Evolutionary conservation across 2,797 vertebrate species (phyloP), one percentile per base, ranked within the genome.

Genomic region (Cossypha caffra): DNA sequence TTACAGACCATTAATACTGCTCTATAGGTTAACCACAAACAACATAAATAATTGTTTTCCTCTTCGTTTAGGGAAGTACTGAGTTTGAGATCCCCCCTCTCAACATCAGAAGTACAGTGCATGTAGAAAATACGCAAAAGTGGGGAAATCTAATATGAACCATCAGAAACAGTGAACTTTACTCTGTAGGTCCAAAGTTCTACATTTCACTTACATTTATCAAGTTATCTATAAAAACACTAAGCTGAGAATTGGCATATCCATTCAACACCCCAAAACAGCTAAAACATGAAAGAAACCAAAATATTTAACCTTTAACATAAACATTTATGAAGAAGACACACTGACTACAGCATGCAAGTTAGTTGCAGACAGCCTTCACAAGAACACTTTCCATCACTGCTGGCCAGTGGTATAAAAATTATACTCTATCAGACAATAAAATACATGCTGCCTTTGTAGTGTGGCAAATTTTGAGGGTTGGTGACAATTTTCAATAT

Each of bases 41-140:
- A 95, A 67, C 13, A 82, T 63, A 93, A 97, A 91, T 83, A 83
- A 84, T 58, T 78, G 80, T 52, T 92, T 97, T 92, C 69, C 63
- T 84, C 85, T 84, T 90, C 2, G 0, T 91, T 94, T 88, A 80
- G 38, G 74, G 82, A 95, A 93, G 72, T 86, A 57, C 28, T 4
- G 24, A 86, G 55, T 84, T 62, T 94, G 51, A 94, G 42, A 64
- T 66, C 3, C 14, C 48, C 5, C 4, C 16, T 4, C 52, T 4
- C 57, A 76, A 51, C 31, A 82, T n/a, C 43, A 78, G n/a, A 64
- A 31, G 24, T 40, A 42, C 18, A 66, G 37, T 5, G 35, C 19
- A 50, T 20, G 47, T 3, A 90, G 26, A 83, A 86, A 86, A 86
- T 20, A 72, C 2, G 25, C 82, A 91, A 90, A 95, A 90, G 25